Evolutionary conservation across 2,113 vertebrate species (phyloP).

Genomic region (Aepyceros melampus): DNA sequence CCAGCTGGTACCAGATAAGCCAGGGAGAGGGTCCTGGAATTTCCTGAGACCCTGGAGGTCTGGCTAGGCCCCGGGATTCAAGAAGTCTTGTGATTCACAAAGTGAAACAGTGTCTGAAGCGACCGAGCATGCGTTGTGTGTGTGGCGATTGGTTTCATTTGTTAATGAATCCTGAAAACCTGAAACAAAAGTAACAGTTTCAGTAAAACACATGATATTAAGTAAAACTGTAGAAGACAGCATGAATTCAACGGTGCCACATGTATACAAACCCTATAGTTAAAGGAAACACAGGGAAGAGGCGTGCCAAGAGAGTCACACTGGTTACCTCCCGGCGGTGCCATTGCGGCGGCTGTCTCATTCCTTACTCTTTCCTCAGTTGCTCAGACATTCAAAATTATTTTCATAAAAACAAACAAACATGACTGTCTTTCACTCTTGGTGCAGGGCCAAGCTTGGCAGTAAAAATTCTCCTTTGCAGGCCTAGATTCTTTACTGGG

Average conservation of each 20-base stretch:
- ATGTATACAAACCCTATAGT: accelerated
- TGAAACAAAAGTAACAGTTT: neutral
- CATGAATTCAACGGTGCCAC: neutral
- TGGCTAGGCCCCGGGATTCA: neutral
- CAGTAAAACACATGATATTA: neutral
- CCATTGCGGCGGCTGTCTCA: neutral
- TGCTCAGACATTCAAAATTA: neutral
- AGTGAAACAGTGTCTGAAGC: neutral
- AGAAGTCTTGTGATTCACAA: neutral
- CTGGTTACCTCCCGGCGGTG: neutral
- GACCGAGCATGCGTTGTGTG: accelerated
- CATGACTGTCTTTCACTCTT: neutral
- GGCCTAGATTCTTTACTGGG: neutral
- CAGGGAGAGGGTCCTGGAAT: neutral
- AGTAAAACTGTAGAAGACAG: neutral
- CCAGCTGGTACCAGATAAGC: neutral
- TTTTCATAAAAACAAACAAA: neutral
- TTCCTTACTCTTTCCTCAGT: neutral
- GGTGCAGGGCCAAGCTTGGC: neutral
- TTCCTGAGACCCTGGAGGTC: neutral
- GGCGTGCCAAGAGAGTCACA: no score
- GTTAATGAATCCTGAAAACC: neutral
- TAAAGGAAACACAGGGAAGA: neutral
- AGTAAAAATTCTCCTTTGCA: neutral
- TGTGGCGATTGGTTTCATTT: neutral